These are phyloP conservation scores for Cantharis nigra DNA, from an alignment of 2,888 invertebrate species.

Conservation along the genomic window DNA sequence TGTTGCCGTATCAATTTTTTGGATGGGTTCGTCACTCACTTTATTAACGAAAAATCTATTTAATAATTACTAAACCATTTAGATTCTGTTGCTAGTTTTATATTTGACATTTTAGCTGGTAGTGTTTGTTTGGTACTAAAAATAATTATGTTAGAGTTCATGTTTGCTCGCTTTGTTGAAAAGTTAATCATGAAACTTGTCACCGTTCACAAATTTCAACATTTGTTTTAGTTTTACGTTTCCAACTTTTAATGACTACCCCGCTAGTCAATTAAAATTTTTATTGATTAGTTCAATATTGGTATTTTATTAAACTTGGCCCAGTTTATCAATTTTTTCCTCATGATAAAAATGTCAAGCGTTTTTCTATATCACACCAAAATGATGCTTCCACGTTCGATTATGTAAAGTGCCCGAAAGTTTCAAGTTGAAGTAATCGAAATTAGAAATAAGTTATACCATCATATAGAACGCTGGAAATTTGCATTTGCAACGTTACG, in stretches of 20 bases:
- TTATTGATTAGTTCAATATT: background rate
- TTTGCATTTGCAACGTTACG: too few relatives aligned
- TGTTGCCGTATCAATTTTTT: background rate
- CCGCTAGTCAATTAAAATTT: background rate
- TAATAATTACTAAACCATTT: background rate
- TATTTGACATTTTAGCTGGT: background rate
- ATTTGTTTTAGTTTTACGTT: background rate
- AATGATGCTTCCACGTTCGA: background rate
- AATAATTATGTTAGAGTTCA: conserved; percentile 10
- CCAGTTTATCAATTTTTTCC: background rate
- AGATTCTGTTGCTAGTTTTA: background rate
- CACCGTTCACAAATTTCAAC: background rate
- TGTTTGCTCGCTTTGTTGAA: background rate
- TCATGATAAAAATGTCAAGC: too few relatives aligned
- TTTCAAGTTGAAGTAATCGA: background rate
- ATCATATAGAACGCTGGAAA: too few relatives aligned
- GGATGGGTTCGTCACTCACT: background rate
- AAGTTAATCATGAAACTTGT: conserved; percentile 1
- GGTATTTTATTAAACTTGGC: background rate
- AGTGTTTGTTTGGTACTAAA: background rate
- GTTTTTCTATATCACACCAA: background rate
- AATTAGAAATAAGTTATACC: too few relatives aligned
- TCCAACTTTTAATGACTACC: background rate
- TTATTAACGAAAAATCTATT: background rate
- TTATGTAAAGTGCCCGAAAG: background rate